Evolutionary conservation across 1,140 invertebrate genomes (phyloP).

Genomic region (Drosophila melanica): DNA sequence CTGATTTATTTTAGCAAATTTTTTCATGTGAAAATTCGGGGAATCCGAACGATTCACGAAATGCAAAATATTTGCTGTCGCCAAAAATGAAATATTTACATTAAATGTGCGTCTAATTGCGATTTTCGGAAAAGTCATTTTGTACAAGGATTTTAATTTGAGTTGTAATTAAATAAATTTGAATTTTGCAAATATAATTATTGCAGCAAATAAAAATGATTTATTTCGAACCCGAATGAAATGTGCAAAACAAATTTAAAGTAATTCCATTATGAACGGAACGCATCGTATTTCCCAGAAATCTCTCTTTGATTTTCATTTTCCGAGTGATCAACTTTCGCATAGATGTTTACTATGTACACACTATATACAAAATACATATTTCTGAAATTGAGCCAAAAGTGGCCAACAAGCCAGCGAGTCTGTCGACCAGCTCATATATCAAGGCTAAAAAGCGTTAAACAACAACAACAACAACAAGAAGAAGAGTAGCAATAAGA

Average conservation of each 20-base stretch:
- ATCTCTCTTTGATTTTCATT: not conserved
- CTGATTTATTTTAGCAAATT: too few relatives aligned
- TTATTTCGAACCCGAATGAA: not conserved
- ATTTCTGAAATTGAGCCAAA: constrained; percentile 21
- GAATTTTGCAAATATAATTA: too few relatives aligned
- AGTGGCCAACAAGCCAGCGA: constrained; percentile 9
- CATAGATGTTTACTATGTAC: not conserved
- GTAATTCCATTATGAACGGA: not conserved
- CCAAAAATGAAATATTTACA: too few relatives aligned
- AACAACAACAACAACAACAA: constrained; percentile 30
- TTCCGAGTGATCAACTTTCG: not conserved
- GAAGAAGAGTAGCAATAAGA: constrained; percentile 20
- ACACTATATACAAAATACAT: not conserved
- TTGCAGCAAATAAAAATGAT: too few relatives aligned
- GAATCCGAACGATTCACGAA: too few relatives aligned
- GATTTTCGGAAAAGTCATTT: too few relatives aligned
- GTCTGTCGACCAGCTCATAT: constrained; percentile 41
- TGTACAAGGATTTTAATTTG: too few relatives aligned
- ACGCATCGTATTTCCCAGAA: not conserved
- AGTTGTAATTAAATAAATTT: too few relatives aligned
- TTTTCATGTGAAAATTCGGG: too few relatives aligned
- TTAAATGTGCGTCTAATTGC: too few relatives aligned
- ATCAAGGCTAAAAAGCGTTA: constrained; percentile 53
- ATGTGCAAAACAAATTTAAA: too few relatives aligned
- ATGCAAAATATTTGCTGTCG: too few relatives aligned